Evolutionary conservation across 2,888 invertebrate genomes (phyloP), one percentile per base, ranked within the genome.

Genomic region (Agapetus fuscipes): DNA sequence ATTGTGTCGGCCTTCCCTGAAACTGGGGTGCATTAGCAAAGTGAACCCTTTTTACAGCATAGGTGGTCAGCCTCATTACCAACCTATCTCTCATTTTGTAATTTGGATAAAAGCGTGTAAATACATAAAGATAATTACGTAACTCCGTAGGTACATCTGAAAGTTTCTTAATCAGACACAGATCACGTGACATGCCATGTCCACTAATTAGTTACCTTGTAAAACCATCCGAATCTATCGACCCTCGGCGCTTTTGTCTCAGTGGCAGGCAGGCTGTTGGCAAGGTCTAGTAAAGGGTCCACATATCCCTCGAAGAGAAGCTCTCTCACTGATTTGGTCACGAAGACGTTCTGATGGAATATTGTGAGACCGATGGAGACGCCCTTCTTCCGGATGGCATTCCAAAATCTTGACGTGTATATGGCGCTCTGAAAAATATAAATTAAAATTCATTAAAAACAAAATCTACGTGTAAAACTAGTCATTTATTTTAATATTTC

Each of bases 181-280:
- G n/a, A n/a, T n/a, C n/a, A n/a, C n/a, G n/a, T n/a, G n/a, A n/a
- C n/a, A n/a, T n/a, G n/a, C n/a, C n/a, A n/a, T n/a, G n/a, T n/a
- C n/a, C n/a, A n/a, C n/a, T n/a, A n/a, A n/a, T n/a, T n/a, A n/a
- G n/a, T n/a, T n/a, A 79, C 79, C 52, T 63, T 66, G 51, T 87
- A 90, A 61, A 93, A 91, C 80, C 89, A 83, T 9, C 86, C 93
- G 56, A 93, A 90, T 53, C 72, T 76, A 53, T 90, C 89, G 45
- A 78, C 78, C 0, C 75, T 75, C 0, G 76, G 74, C 0, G 74
- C 69, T 0, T 73, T 71, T 0, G 54, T 74, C 0, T 67, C 64
- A 15, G 74, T 67, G 1, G 72, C 56, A 0, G 78, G 76, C 38
- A 80, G 53, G 47, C 66, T 68, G 46, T 70, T 70, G 1, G 80